Conservation (phyloP, 92 coral and sea anemone species). For the Montipora capitata region DNA sequence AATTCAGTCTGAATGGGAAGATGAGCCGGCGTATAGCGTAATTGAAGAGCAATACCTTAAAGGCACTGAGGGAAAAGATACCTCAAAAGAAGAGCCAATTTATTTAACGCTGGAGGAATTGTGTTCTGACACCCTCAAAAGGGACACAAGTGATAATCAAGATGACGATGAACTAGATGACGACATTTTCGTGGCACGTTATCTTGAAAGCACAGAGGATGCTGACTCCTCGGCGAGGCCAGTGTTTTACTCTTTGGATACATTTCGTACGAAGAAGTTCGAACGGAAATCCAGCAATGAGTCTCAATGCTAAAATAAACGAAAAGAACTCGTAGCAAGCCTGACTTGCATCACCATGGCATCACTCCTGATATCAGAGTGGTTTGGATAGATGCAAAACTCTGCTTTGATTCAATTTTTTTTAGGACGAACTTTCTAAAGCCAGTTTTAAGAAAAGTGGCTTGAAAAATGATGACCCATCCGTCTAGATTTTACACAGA, state of each 20-base stretch:
- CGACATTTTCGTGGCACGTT: not conserved
- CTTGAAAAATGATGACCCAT: too few species aligned
- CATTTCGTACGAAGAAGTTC: not conserved
- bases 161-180: not conserved
- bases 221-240: not conserved
- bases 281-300: not conserved
- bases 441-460: too few species aligned
- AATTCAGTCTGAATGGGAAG: not conserved
- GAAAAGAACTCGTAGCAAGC: too few species aligned
- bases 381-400: too few species aligned
- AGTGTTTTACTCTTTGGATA: not conserved
- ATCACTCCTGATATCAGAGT: too few species aligned
- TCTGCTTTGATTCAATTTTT: too few species aligned
- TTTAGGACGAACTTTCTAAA: too few species aligned
- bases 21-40: not conserved
- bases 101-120: not conserved
- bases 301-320: not conserved
- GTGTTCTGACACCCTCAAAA: not conserved
- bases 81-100: not conserved
- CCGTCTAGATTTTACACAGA: too few species aligned
- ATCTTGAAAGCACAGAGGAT: not conserved
- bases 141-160: not conserved
- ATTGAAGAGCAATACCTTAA: not conserved
- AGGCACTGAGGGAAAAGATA: not conserved
- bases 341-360: too few species aligned